Conservation (phyloP, 1,140 invertebrate species). For the Aplysia californica region DNA sequence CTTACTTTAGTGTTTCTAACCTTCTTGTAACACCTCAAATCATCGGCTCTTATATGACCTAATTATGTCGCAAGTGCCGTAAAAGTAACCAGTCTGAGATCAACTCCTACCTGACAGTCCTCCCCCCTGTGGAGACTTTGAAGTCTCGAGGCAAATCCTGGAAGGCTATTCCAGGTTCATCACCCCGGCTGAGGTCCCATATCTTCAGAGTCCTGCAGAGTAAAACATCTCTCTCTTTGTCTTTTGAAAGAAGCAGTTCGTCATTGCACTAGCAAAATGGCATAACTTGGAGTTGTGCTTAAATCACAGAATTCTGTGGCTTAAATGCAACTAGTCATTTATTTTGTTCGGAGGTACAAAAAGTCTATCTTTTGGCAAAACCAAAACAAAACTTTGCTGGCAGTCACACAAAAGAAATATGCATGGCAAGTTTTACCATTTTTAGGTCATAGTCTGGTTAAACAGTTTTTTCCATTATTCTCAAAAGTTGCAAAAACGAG, state of each 20-base stretch:
- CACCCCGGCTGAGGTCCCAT: background rate
- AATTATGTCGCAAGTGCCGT: background rate
- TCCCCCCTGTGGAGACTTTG: background rate
- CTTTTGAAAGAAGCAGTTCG: background rate
- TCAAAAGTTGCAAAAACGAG: too few relatives aligned
- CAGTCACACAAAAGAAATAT: too few relatives aligned
- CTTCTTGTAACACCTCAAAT: too few relatives aligned
- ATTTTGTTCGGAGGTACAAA: too few relatives aligned
- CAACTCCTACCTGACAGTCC: background rate
- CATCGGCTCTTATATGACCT: too few relatives aligned
- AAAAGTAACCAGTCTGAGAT: background rate
- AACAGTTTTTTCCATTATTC: too few relatives aligned
- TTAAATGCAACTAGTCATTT: background rate
- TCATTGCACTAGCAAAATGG: background rate
- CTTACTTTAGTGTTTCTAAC: background rate
- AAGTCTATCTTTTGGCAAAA: too few relatives aligned
- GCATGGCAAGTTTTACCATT: too few relatives aligned
- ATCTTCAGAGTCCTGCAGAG: background rate
- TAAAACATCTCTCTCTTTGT: too few relatives aligned
- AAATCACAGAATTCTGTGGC: background rate
- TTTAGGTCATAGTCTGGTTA: too few relatives aligned
- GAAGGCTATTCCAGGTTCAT: background rate
- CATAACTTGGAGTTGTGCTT: background rate
- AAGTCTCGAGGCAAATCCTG: background rate
- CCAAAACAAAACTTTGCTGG: background rate